Percentiles rank a stretch among this genome's conserved stretches.
These are phyloP conservation scores for Monoplex corrugatus DNA, from an alignment of 2,888 invertebrate species.

Conservation along the genomic window DNA sequence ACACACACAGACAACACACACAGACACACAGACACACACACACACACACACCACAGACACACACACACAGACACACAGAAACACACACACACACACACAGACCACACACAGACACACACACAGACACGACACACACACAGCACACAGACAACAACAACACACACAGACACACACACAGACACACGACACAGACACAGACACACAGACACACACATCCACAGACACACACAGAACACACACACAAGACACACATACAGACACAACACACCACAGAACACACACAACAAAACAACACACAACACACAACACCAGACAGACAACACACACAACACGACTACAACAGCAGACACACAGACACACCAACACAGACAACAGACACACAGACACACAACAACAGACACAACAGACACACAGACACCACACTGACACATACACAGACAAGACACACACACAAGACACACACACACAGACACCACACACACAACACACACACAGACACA, in stretches of 20 bases:
- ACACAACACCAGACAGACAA: not conserved
- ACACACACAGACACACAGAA: not conserved
- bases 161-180: not conserved
- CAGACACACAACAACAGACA: not conserved
- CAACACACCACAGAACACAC: not conserved
- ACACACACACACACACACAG: not conserved
- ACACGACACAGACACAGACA: slow-evolving; percentile 5
- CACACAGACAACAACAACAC: not conserved
- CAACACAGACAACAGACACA: not conserved
- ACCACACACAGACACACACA: not conserved
- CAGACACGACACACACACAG: not conserved
- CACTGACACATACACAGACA: no score
- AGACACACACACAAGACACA: slow-evolving; percentile 32
- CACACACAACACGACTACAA: not conserved
- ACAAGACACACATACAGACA: not conserved
- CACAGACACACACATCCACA: no score
- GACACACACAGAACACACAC: not conserved
- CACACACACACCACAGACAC: not conserved
- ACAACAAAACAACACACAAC: slow-evolving; percentile 5
- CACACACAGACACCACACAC: no score
- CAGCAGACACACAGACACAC: not conserved
- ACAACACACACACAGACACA: not conserved
- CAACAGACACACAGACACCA: no score
- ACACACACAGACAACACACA: no score
- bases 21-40: no score